Evolutionary conservation across 2,797 vertebrate genomes (phyloP).

Genomic region (Valencia hispanica): DNA sequence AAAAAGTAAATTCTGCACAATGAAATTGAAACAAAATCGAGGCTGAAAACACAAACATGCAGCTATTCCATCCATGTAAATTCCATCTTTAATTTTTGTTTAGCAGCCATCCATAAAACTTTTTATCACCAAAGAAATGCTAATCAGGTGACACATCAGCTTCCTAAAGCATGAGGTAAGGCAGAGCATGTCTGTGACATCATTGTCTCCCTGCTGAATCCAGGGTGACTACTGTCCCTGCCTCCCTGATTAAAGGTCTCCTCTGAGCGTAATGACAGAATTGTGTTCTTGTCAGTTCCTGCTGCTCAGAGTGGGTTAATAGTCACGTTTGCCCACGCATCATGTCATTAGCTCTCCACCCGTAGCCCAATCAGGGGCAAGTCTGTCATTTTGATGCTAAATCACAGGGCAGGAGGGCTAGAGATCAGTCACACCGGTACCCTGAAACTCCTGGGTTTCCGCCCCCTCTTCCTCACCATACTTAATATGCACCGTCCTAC

Average conservation of each 20-base stretch:
- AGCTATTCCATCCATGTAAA: background rate
- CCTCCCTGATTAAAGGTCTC: conserved; percentile 83
- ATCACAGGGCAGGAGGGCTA: conserved; percentile 75
- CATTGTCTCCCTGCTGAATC: conserved; percentile 34
- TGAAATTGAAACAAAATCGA: background rate
- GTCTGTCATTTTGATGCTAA: conserved; percentile 80
- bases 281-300: conserved; percentile 78
- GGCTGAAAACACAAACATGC: background rate
- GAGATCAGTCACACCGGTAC: conserved; percentile 66
- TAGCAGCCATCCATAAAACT: background rate
- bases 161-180: conserved; percentile 3
- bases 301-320: conserved; percentile 78
- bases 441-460: conserved; percentile 55
- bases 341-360: conserved; percentile 79
- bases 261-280: conserved; percentile 80
- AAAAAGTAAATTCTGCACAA: background rate
- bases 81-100: background rate
- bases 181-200: conserved; percentile 14
- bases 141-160: background rate
- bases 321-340: conserved; percentile 78
- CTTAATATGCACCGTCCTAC: conserved; percentile 62
- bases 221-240: conserved; percentile 45
- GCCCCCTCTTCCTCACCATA: conserved; percentile 47
- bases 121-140: background rate
- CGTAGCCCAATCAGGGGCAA: conserved; percentile 69